Evolutionary conservation across 2,888 invertebrate genomes (phyloP), one percentile per base, ranked within the genome.

Genomic region (Chrysina gloriosa): DNA sequence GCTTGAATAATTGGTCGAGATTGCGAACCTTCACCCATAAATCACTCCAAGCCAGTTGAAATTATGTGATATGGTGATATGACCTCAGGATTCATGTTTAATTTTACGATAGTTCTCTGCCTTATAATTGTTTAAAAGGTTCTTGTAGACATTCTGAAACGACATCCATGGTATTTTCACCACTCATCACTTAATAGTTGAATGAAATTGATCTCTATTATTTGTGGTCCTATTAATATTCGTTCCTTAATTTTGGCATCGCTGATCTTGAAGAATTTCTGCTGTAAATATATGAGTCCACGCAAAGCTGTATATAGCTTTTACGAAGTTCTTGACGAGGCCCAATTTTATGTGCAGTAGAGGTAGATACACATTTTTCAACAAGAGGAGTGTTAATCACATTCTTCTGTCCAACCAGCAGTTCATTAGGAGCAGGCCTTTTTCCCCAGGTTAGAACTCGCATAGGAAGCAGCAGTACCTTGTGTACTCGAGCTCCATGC

Each of bases 281-380:
- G 16, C 7, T 16, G 45, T 7, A 45, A 45, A 45, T 45, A 45
- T 3, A 45, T 45, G 45, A 45, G 16, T 45, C 14, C 16, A 39
- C 11, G 39, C 11, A 11, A n/a, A 3, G 6, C 11, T 67, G 11
- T 68, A 54, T 25, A 68, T 48, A 1, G 54, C 56, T 56, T 56
- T 65, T 0, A 56, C 65, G 31, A 65, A 65, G 14, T 65, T 52
- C 54, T 64, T 64, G n/a, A 63, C 52, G 9, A 66, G 21, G 11
- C 45, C 45, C 4, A 66, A 36, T 67, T 31, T 67, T 31, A 64
- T 65, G 21, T 42, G 56, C 7, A 39, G 25, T 9, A 47, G 66
- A 4, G 31, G 56, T 54, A 66, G 16, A n/a, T 25, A 45, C 3
- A 58, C 47, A 34, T 66, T 54, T 21, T 66, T 31, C 47, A n/a